Base-by-base conservation (phyloP, 2,888 invertebrate genomes). In the Pseudococcus longispinus region DNA sequence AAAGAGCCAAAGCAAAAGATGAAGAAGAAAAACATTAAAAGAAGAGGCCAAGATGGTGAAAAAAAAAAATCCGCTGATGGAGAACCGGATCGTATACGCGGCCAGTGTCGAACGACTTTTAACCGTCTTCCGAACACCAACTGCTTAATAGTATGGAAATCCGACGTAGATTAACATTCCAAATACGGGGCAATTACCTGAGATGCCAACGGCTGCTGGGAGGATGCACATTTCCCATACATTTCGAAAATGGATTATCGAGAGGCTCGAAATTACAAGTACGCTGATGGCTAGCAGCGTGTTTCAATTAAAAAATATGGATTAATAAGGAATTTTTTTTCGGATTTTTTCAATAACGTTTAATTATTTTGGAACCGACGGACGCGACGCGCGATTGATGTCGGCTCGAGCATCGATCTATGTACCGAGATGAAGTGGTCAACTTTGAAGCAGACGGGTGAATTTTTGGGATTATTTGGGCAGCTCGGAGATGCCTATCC, bases 61-160 rank as follows among this genome's bases (percentile, higher is more conserved):
- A 18, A 80, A 20, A 74, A 70, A 80, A 80, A 80, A 80, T 80
- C 77, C 42, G 77, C 77, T 80, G 29, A 70, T 15, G 42, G 9
- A 60, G 77, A 80, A 80, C 77, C 77, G 77, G 77, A 80, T 80
- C 77, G 42, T 32, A 2, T 60, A 15, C 20, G 60, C 55, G 55
- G 70, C 18, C 42, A 80, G 42, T 29, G 77, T 80, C 77, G 77
- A 42, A 80, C 77, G 77, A 80, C 77, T 80, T 80, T 80, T 80
- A 80, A 80, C 77, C 77, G 77, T 80, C 77, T 80, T 80, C 42
- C 77, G 77, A 80, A 80, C 77, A 80, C 77, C 77, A 80, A 80
- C 77, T 80, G 77, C 77, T 80, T 80, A 80, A 80, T 80, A 80
- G 77, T 70, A 70, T 80, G 77, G 77, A 80, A 80, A 80, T 80